Percentiles rank a stretch among this genome's conserved stretches.
These are phyloP conservation scores for Drosophila ezoana DNA, from an alignment of 2,888 invertebrate species.

Conservation along the genomic window DNA sequence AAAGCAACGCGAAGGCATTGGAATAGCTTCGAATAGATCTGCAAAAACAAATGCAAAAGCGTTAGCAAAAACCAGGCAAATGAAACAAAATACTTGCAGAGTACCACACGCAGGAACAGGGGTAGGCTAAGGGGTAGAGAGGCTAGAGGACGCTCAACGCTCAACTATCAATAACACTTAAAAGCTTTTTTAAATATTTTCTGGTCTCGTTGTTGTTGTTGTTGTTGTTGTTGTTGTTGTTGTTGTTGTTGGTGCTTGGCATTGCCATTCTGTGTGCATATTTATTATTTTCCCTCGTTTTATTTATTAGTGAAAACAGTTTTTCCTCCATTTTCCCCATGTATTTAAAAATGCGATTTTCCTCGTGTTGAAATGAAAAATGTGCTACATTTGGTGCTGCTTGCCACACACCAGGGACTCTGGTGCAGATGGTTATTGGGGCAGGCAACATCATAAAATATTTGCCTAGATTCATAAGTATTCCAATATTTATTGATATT, in stretches of 20 bases:
- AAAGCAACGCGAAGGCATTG: conserved; percentile 32
- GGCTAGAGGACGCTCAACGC: conserved; percentile 11
- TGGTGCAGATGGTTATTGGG: conserved; percentile 34
- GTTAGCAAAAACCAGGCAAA: conserved; percentile 35
- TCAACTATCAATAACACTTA: conserved; percentile 79
- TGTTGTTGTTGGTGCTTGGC: conserved; percentile 33
- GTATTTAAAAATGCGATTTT: conserved; percentile 77
- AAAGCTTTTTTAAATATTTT: conserved; percentile 77
- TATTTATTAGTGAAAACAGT: conserved; percentile 66
- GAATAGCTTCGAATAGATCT: conserved; percentile 44
- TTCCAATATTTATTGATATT: conserved; percentile 65
- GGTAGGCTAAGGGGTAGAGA: background rate
- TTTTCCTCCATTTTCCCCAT: conserved; percentile 26
- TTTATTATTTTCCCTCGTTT: conserved; percentile 62
- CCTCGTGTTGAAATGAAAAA: conserved; percentile 72
- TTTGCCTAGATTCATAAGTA: conserved; percentile 63
- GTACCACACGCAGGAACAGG: conserved; percentile 8
- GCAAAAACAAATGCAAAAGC: conserved; percentile 45
- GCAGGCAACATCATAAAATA: conserved; percentile 50
- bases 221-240: conserved; percentile 24
- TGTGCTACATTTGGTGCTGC: conserved; percentile 57
- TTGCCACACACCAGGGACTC: conserved; percentile 41
- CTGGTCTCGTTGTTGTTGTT: conserved; percentile 31
- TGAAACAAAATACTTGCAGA: conserved; percentile 45
- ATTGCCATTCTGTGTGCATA: conserved; percentile 54